Evolutionary conservation across 2,888 invertebrate genomes (phyloP), one percentile per base, ranked within the genome.

Genomic region (Rugalucina vietnamica): DNA sequence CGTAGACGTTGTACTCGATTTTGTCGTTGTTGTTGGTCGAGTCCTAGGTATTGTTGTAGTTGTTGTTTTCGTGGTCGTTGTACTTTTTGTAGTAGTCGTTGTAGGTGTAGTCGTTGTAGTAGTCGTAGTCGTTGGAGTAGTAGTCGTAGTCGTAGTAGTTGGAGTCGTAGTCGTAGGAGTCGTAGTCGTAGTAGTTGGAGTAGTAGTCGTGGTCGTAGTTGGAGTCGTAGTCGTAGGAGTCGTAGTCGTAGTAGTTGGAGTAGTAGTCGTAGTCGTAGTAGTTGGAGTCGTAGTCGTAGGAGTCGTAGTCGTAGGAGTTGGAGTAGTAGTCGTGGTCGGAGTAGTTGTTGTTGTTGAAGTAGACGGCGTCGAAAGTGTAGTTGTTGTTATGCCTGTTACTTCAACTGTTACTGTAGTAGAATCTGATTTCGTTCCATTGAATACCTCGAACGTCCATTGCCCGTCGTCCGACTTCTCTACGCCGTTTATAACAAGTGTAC

Each of bases 401-500:
- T 82, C 81, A 12, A 86, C 74, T 36, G 71, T 75, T 1, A 87
- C 50, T 12, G 73, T 76, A 76, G 54, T 34, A 1, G 76, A 71
- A 54, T 88, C 87, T 36, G 74, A 72, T n/a, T 84, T 88, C 29
- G 86, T 83, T 12, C 43, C 34, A 74, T 87, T 90, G 60, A 74
- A 78, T 0, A 86, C 90, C 21, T 65, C 37, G 21, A 88, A 80
- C 3, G 76, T 82, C 88, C 88, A 90, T 4, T 76, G 80, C 1
- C 90, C 90, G 49, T 84, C 82, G 34, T 89, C 86, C 8, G 43
- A 49, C 27, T 49, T 39, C 21, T 39, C 21, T 1, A 85, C 89
- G 1, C 81, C 81, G 32, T 82, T 60, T 3, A 91, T 79, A 0
- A 79, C 79, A 24, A 91, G 74, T 14, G 85, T 89, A 32, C 90